Evolutionary conservation across 2,888 invertebrate genomes (phyloP), one percentile per base, ranked within the genome.

Genomic region (Megaustenia siamemsis): DNA sequence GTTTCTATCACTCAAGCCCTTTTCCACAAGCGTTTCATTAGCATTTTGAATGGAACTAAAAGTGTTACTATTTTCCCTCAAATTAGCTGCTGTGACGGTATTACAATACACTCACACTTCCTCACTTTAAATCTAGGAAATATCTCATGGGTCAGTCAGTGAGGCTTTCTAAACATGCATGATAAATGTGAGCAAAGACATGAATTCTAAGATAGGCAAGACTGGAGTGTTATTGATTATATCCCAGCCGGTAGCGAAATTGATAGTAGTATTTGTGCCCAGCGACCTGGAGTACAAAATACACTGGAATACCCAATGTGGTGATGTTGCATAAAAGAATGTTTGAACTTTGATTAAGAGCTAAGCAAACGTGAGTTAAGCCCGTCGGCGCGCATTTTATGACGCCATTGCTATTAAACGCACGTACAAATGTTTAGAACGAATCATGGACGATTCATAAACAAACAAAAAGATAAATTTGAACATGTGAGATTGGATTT

Each of bases 341-440:
- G 63, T 32, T 69, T 6, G 45, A 78, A 63, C 45, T 66, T 28
- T 78, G 78, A 78, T 78, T 43, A 66, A 78, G 63, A 28, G 28
- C 63, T 38, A 40, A 78, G 45, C 78, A 78, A 78, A 78, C 78
- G 76, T 66, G 63, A 78, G 43, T 66, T 78, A 32, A 45, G 49
- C 28, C 63, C 66, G 66, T 28, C 10, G n/a, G 28, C 38, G 28
- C 43, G 35, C 38, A 49, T 18, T 38, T 32, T 78, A 66, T 78
- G 78, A 78, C 78, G 78, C 78, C 78, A 63, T 63, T 15, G 18
- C 78, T 63, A 56, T 56, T 76, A 76, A 38, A 21, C 56, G 60
- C 78, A 78, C 78, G 66, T 43, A 66, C 66, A 10, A 32, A 5
- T 63, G 49, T 78, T 78, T 63, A 63, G n/a, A n/a, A n/a, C n/a